Conservation (phyloP, 2,113 vertebrate species). For the Scartelaos histophorus region DNA sequence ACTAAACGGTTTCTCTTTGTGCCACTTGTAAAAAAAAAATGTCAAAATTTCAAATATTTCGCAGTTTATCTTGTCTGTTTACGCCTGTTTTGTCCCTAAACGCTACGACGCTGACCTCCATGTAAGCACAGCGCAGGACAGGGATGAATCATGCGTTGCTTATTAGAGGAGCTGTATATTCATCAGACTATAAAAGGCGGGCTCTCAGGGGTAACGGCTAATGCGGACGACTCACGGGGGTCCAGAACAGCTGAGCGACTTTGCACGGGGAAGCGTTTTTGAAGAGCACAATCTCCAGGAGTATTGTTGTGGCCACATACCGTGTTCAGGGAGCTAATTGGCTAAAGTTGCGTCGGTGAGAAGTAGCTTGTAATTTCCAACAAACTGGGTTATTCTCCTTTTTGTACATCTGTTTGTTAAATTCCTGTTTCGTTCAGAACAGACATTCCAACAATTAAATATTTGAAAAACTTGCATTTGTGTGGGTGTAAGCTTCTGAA, state of each 20-base stretch:
- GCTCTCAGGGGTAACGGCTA: slow-evolving; percentile 58
- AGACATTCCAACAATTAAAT: slow-evolving; percentile 65
- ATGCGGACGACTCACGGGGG: slow-evolving; percentile 46
- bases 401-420: slow-evolving; percentile 29
- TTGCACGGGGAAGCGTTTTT: slow-evolving; percentile 57
- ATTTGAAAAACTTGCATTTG: slow-evolving; percentile 50
- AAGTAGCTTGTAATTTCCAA: slow-evolving; percentile 49
- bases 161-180: slow-evolving; percentile 61
- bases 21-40: slow-evolving; percentile 37
- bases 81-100: slow-evolving; percentile 39
- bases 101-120: slow-evolving; percentile 51
- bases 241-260: slow-evolving; percentile 50
- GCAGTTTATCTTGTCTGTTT: slow-evolving; percentile 3
- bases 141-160: slow-evolving; percentile 60
- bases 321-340: slow-evolving; percentile 62
- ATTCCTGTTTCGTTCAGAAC: slow-evolving; percentile 56
- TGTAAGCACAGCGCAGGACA: slow-evolving; percentile 37
- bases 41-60: slow-evolving; percentile 25
- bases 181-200: slow-evolving; percentile 54
- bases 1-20: slow-evolving; percentile 2
- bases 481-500: slow-evolving; percentile 53
- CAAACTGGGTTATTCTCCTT: slow-evolving; percentile 59
- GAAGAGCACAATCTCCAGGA: slow-evolving; percentile 32
- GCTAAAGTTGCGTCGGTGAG: slow-evolving; percentile 23
- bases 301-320: slow-evolving; percentile 58